Percentiles rank a stretch among this genome's conserved stretches.
Evolutionary conservation across 2,888 invertebrate species (phyloP).

Genomic region (Eueremaeus valkanovi): DNA sequence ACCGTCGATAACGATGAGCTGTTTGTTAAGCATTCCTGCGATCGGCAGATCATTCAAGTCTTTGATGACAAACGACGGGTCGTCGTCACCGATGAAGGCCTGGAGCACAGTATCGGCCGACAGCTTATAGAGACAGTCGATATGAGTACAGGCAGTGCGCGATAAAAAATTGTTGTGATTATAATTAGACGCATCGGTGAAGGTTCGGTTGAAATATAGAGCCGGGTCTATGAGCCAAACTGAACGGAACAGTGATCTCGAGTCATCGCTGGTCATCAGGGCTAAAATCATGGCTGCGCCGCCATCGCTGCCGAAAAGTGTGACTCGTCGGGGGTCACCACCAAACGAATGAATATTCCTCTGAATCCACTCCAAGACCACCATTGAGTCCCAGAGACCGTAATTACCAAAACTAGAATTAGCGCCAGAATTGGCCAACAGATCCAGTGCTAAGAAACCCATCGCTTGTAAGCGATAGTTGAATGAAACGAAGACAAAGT

Average conservation of each 20-base stretch:
- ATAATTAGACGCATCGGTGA: conserved; percentile 42
- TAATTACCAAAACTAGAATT: conserved; percentile 78
- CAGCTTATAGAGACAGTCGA: conserved; percentile 42
- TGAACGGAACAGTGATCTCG: conserved; percentile 41
- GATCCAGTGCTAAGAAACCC: conserved; percentile 69
- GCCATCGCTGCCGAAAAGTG: conserved; percentile 45
- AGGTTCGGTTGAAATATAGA: conserved; percentile 44
- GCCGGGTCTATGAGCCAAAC: conserved; percentile 46
- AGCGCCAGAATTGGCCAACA: conserved; percentile 65
- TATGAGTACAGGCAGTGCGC: conserved; percentile 42
- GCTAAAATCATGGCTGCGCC: conserved; percentile 46
- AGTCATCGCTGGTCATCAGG: conserved; percentile 35
- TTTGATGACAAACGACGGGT: conserved; percentile 49
- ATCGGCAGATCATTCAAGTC: conserved; percentile 49
- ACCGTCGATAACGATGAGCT: conserved; percentile 46
- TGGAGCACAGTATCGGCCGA: conserved; percentile 43
- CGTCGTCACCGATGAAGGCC: conserved; percentile 47
- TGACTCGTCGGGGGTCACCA: conserved; percentile 62
- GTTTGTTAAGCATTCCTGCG: conserved; percentile 47
- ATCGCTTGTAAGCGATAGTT: conserved; percentile 68
- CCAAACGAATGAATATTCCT: conserved; percentile 78
- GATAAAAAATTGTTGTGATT: conserved; percentile 43
- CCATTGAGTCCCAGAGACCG: conserved; percentile 73
- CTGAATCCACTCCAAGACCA: conserved; percentile 72
- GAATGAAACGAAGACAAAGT: conserved; percentile 79